Evolutionary conservation across 1,140 invertebrate genomes (phyloP), one percentile per base, ranked within the genome.

Genomic region (Ceratosolen solmsi): DNA sequence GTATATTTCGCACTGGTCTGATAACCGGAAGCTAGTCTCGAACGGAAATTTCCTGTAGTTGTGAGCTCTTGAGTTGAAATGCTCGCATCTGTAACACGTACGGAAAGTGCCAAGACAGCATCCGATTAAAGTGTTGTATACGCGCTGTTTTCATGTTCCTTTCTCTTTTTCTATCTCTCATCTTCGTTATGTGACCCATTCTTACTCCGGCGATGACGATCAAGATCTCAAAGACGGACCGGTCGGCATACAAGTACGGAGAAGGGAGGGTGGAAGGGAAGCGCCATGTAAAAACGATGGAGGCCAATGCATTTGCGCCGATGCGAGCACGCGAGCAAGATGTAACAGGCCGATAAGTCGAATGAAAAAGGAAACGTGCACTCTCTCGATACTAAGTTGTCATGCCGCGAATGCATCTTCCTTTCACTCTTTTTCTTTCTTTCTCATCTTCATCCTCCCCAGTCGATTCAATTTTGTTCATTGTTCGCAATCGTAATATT

Each of bases 211-310:
- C 71, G 79, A 80, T 80, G 79, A 74, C 70, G 71, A 80, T 80
- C 79, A 80, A 80, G 79, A 74, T 80, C 79, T 80, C 46, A 74
- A 51, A 74, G 70, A 60, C 78, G 68, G 81, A 77, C 20, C 0
- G 51, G 56, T 33, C 4, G 38, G 60, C 49, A 56, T 58, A 84
- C 83, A 83, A 82, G 79, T 49, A 74, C 25, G 30, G 20, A 41
- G 58, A 70, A 71, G 25, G 1, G 20, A 22, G 33, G 25, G 77
- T 22, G 30, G 38, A 33, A 33, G 0, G n/a, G 33, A 20, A 15
- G 33, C 4, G n/a, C 27, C 25, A n/a, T 27, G 58, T 30, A 70
- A 70, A 56, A 65, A 38, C 0, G 36, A 49, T 7, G 38, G n/a
- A 56, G 27, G 22, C 33, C 27, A 25, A 41, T 25, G 51, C 72